Evolutionary conservation across 2,113 vertebrate species (phyloP).

Genomic region (Melozone crissalis): DNA sequence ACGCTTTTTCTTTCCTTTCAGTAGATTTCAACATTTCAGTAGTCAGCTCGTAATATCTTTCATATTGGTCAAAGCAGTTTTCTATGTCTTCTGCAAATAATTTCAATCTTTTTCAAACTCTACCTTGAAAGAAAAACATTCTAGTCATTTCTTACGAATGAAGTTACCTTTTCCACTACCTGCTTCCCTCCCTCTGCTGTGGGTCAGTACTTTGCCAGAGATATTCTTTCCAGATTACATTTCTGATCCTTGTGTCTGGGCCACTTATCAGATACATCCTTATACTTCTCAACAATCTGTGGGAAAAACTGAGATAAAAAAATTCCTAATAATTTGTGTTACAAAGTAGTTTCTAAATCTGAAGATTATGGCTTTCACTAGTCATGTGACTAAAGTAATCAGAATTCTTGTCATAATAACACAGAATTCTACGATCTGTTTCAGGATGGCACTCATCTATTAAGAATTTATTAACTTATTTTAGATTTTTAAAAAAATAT

Average conservation of each 20-base stretch:
- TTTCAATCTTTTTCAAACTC: background rate
- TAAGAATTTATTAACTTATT: background rate
- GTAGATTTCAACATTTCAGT: background rate
- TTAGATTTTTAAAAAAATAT: background rate
- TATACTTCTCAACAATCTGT: background rate
- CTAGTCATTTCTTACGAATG: background rate
- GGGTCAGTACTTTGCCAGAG: background rate
- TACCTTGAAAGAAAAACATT: background rate
- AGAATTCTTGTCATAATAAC: background rate
- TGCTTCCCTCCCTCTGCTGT: background rate
- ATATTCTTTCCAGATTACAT: background rate
- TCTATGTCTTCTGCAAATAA: background rate
- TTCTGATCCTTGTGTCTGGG: background rate
- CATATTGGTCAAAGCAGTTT: background rate
- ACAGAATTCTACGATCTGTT: background rate
- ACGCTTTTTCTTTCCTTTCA: background rate
- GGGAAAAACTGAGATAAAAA: background rate
- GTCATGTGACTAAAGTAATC: background rate
- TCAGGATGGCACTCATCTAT: background rate
- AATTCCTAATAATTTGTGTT: background rate
- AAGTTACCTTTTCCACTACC: background rate
- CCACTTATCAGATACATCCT: background rate
- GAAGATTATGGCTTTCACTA: background rate
- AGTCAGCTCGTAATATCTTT: background rate
- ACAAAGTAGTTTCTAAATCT: background rate